Conservation (phyloP, 37 sponge, comb jelly and placozoan genomes). For the Beroe ovata region DNA sequence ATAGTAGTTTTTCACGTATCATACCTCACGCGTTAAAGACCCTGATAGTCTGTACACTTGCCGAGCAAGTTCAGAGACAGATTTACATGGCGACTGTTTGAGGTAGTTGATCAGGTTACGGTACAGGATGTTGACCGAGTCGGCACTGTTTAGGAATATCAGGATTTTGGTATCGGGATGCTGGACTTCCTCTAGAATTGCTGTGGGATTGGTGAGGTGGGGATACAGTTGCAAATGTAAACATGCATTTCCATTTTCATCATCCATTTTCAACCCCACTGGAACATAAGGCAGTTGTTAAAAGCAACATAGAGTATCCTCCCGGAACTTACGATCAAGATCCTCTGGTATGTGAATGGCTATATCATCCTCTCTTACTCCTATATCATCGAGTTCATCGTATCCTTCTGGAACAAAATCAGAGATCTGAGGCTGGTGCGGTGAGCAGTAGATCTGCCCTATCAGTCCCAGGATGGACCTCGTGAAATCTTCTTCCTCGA, state of each 20-base stretch:
- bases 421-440: background rate
- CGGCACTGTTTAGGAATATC: constrained; percentile 46
- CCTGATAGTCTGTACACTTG: constrained; percentile 23
- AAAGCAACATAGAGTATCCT: background rate
- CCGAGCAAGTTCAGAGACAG: constrained; percentile 2
- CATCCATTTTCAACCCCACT: no score
- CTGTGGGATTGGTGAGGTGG: no score
- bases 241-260: no score
- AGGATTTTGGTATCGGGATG: background rate
- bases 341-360: constrained; percentile 40
- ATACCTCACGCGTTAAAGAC: constrained; percentile 20
- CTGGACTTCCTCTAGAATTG: background rate
- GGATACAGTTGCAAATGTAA: no score
- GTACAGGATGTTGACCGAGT: constrained; percentile 21
- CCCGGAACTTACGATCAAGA: background rate
- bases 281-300: background rate
- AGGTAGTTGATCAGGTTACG: constrained; percentile 40
- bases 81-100: constrained; percentile 46
- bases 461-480: background rate
- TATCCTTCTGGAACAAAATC: constrained; percentile 6
- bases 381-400: background rate
- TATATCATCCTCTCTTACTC: background rate
- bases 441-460: constrained; percentile 1
- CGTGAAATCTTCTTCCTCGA: constrained; percentile 25
- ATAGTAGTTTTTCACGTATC: no score